Evolutionary conservation across 1,140 invertebrate species (phyloP), one percentile per base, ranked within the genome.

Genomic region (Drosophila suzukii): DNA sequence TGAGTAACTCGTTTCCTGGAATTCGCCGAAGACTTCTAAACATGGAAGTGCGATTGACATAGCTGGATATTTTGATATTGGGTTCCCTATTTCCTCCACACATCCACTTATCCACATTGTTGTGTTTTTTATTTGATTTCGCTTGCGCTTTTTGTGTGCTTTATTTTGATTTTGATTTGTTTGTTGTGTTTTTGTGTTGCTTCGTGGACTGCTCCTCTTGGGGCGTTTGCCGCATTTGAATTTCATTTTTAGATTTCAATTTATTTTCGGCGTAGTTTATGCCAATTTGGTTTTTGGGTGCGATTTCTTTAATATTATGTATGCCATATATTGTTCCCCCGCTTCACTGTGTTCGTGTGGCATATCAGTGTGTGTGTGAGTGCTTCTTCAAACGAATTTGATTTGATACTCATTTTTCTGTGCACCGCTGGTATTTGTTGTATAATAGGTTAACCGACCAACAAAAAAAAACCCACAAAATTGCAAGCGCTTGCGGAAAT

Each of bases 241-340:
- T 84, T 83, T 85, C 81, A 84, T 84, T 84, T 84, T 84, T 85
- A 85, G 81, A 84, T 85, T 84, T 76, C 72, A 85, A 84, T 84
- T 84, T 84, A 85, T 84, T 84, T 84, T 84, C 81, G 77, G 77
- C 81, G 81, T 84, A 84, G 81, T 84, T 84, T 84, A 85, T 84
- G 81, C 81, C 81, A 84, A 84, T 84, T 83, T 84, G 81, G 81
- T 75, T 83, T 83, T 78, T 79, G 81, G 81, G 72, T 83, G 81
- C 73, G 81, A 83, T 83, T 83, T 84, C 81, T 83, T 83, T 84
- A 67, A 83, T 84, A 84, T 84, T 83, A 83, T 84, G 81, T 83
- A 80, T 83, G 71, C 76, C 81, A 83, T 83, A 79, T 82, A 78
- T 75, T 68, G 50, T 68, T 60, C 71, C 59, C 59, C 51, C 32